phyloP scores from a whole-genome alignment of 1,140 invertebrate species.

The Druon quercuslanigerum region DNA sequence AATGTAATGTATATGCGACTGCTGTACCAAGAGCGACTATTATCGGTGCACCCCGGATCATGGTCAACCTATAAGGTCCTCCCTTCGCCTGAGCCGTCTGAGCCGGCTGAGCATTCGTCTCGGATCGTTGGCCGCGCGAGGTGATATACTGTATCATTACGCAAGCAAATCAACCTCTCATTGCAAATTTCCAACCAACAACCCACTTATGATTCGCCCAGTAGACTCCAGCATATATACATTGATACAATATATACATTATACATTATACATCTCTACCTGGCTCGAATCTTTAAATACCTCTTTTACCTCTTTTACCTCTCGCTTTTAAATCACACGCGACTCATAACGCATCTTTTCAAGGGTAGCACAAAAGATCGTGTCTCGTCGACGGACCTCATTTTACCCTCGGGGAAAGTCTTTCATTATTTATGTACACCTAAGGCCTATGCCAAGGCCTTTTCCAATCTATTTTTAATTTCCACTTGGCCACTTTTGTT shows the following conservation, averaged over 20 bases:
- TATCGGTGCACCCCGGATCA: conserved; percentile 47
- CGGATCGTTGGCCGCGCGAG: conserved; percentile 62
- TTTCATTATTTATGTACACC: neutral
- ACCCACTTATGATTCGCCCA: conserved; percentile 36
- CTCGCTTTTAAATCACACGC: conserved; percentile 50
- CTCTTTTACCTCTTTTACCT: conserved; percentile 36
- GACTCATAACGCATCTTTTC: conserved; percentile 51
- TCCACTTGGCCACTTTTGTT: neutral
- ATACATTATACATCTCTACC: conserved; percentile 23
- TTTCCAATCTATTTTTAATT: neutral
- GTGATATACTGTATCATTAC: conserved; percentile 55
- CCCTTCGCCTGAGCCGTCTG: neutral
- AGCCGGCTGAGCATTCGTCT: conserved; percentile 47
- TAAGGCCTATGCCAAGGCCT: neutral
- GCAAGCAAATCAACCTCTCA: conserved; percentile 62
- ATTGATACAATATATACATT: no score
- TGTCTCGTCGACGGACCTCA: conserved; percentile 12
- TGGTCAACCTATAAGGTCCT: conserved; percentile 43
- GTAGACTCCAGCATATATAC: no score
- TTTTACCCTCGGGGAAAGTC: neutral
- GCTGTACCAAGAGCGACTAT: conserved; percentile 27
- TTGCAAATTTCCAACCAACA: conserved; percentile 3
- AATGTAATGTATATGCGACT: neutral
- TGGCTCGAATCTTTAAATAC: neutral
- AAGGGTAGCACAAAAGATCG: conserved; percentile 5